Conservation (phyloP, 2,888 invertebrate species). For the Eupithecia insigniata region DNA sequence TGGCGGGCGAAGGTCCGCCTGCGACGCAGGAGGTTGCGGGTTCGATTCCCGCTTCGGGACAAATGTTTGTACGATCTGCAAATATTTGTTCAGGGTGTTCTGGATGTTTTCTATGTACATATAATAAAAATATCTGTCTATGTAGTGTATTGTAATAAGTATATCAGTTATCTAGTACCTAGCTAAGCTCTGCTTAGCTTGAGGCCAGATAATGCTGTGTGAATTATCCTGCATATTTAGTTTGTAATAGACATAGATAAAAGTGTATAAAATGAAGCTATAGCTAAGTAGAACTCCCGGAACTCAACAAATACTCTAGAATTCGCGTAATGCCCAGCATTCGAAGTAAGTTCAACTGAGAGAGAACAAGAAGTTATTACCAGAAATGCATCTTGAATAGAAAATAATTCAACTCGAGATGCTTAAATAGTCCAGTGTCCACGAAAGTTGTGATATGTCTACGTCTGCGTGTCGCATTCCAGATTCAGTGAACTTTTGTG, state of each 20-base stretch:
- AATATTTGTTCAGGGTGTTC: too few species aligned
- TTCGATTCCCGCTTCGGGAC: too few species aligned
- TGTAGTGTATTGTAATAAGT: too few species aligned
- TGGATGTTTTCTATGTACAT: too few species aligned
- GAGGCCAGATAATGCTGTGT: too few species aligned
- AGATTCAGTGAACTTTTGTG: neutral
- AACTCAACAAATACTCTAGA: neutral
- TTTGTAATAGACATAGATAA: neutral
- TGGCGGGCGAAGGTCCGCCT: too few species aligned
- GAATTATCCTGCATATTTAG: too few species aligned
- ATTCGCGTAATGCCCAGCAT: conserved; percentile 13
- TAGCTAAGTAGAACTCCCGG: neutral
- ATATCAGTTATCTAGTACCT: too few species aligned
- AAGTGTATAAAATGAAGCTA: neutral
- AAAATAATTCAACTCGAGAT: conserved; percentile 9
- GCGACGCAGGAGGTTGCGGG: too few species aligned
- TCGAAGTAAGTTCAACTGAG: conserved; percentile 8
- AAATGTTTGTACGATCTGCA: too few species aligned
- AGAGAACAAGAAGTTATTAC: conserved; percentile 14
- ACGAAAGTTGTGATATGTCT: neutral
- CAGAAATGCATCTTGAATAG: conserved; percentile 30
- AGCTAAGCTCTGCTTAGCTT: too few species aligned
- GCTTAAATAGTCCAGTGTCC: conserved; percentile 23
- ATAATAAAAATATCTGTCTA: too few species aligned
- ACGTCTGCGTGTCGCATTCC: neutral